Evolutionary conservation across 2,888 invertebrate genomes (phyloP), one percentile per base, ranked within the genome.

Genomic region (Coecobrya sp.): DNA sequence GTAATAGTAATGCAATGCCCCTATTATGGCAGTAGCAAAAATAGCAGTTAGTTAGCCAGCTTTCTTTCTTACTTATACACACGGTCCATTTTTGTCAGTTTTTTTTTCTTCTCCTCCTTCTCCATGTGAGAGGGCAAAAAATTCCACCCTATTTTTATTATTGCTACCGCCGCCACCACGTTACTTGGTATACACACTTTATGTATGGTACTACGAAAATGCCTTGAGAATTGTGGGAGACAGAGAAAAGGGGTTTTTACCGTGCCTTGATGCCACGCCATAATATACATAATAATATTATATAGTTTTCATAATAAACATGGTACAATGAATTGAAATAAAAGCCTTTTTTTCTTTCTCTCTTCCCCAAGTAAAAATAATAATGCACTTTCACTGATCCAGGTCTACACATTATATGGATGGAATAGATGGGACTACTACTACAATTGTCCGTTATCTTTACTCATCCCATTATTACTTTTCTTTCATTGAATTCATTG

Each of bases 381-480:
- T 89, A 91, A 91, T 91, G 86, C 91, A 90, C 90, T 90, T 91
- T 79, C 86, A 70, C 86, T 91, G 91, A 91, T 91, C 91, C 91
- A 91, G 91, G 91, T 91, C 86, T 79, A n/a, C 55, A 62, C 62
- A 73, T 65, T 85, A 62, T 68, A 82, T 45, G 59, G 25, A 22
- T 82, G 25, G 49, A 65, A 62, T 45, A 27, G 84, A 84, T 65
- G 65, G 85, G 42, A 86, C 68, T 55, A 76, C 36, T 73, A 62
- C 30, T 30, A 65, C 82, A 62, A 86, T 90, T 91, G 86, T 91
- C 86, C 91, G 86, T 68, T 86, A 91, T 86, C 86, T 91, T 91
- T 91, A 91, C 91, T 86, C 91, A 91, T 91, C 86, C 91, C 86
- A 91, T 91, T 91, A 91, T 91, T 91, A 91, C 89, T 73, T 84